Percentiles rank a stretch among this genome's conserved stretches.
Conservation (phyloP, 2,797 vertebrate species). For the Phoebastria nigripes region DNA sequence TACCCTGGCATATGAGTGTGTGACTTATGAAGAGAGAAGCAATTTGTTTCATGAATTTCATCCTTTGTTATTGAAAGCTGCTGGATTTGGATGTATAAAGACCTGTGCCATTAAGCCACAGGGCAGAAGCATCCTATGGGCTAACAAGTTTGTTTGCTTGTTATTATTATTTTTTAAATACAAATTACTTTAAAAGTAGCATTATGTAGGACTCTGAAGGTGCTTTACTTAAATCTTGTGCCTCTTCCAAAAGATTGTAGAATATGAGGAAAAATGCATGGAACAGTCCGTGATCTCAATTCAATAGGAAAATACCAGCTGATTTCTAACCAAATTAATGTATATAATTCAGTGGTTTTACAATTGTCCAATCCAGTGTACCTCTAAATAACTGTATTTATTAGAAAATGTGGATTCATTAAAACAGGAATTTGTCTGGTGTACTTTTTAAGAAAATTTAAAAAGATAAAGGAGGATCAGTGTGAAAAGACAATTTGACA, state of each 20-base stretch:
- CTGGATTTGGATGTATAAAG: slow-evolving; percentile 77
- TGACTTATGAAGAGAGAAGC: slow-evolving; percentile 70
- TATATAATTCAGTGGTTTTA: not conserved
- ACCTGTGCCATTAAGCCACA: slow-evolving; percentile 72
- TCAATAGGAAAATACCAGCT: not conserved
- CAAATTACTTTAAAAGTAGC: slow-evolving; percentile 73
- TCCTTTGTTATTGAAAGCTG: slow-evolving; percentile 78
- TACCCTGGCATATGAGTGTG: slow-evolving; percentile 58
- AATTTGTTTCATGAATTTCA: slow-evolving; percentile 78
- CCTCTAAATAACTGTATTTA: not conserved
- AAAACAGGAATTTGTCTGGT: not conserved
- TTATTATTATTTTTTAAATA: slow-evolving; percentile 72
- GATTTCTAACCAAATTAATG: slow-evolving; percentile 18
- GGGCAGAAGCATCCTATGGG: slow-evolving; percentile 70
- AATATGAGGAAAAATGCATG: not conserved
- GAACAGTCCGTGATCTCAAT: not conserved
- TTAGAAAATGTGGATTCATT: not conserved
- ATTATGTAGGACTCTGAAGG: slow-evolving; percentile 63
- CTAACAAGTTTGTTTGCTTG: slow-evolving; percentile 72
- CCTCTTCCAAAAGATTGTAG: slow-evolving; percentile 62
- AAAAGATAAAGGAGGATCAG: not conserved
- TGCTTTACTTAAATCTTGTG: slow-evolving; percentile 63
- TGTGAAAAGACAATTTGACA: not conserved
- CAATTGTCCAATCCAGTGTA: not conserved
- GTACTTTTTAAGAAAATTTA: not conserved